Evolutionary conservation across 2,888 invertebrate genomes (phyloP).

Genomic region (Noctua janthe): DNA sequence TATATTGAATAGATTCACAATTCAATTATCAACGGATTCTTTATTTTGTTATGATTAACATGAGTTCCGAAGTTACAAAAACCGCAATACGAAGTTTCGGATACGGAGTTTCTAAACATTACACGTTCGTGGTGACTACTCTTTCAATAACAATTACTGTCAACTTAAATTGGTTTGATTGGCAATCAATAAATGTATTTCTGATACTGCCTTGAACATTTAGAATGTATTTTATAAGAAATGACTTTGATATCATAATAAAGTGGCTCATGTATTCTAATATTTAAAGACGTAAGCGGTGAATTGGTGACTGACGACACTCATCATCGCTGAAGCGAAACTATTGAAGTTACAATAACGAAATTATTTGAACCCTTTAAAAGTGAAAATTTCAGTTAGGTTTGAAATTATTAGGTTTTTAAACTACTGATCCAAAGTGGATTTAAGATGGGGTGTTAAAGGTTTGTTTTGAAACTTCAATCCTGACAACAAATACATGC

Average conservation of each 20-base stretch:
- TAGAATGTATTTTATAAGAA: slow-evolving; percentile 11
- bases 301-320: neutral
- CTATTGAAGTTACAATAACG: neutral
- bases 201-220: slow-evolving; percentile 20
- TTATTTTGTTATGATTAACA: neutral
- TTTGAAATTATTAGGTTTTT: neutral
- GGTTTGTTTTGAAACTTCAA: too few species aligned
- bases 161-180: neutral
- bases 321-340: neutral
- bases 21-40: neutral
- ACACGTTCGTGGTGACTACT: neutral
- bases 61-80: neutral
- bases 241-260: slow-evolving; percentile 1
- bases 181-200: neutral
- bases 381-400: neutral
- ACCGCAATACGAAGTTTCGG: neutral
- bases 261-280: neutral
- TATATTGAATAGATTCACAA: neutral
- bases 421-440: neutral
- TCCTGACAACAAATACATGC: too few species aligned
- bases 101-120: neutral
- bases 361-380: neutral
- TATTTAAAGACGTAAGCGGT: neutral
- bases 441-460: neutral
- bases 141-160: neutral